Evolutionary conservation across 2,113 vertebrate genomes (phyloP).

Genomic region (Hippocampus zosterae): DNA sequence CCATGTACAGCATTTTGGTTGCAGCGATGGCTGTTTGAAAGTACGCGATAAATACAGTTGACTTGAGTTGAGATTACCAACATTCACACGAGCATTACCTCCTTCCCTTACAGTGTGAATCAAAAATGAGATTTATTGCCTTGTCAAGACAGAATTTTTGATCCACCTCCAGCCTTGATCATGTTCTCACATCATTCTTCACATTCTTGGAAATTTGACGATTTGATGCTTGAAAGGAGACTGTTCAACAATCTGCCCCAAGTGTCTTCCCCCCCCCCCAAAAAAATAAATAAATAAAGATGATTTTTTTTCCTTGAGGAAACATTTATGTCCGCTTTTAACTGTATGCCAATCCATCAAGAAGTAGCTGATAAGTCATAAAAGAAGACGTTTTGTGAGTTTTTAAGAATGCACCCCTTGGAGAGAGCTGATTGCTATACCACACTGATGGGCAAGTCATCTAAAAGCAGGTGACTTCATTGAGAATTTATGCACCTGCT

Average conservation of each 20-base stretch:
- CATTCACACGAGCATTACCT: neutral
- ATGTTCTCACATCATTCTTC: neutral
- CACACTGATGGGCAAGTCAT: conserved; percentile 4
- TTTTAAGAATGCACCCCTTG: conserved; percentile 1
- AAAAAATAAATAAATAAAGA: neutral
- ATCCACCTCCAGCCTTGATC: neutral
- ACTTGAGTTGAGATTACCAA: neutral
- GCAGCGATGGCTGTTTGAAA: no score
- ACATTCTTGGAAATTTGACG: neutral
- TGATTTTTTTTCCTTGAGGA: neutral
- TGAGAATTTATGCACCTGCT: conserved; percentile 5
- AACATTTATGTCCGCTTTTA: neutral
- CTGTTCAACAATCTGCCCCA: neutral
- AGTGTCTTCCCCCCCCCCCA: neutral
- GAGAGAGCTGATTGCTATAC: neutral
- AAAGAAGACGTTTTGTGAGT: neutral
- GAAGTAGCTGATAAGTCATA: neutral
- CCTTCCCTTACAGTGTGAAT: neutral
- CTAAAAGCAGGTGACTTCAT: neutral
- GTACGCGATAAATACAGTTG: no score
- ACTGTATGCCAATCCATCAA: conserved; percentile 1
- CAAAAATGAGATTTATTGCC: neutral
- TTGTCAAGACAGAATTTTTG: neutral
- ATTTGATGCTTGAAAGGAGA: neutral
- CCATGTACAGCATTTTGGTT: no score